These are phyloP conservation scores for Myathropa florea DNA, from an alignment of 2,888 invertebrate species.

Conservation along the genomic window DNA sequence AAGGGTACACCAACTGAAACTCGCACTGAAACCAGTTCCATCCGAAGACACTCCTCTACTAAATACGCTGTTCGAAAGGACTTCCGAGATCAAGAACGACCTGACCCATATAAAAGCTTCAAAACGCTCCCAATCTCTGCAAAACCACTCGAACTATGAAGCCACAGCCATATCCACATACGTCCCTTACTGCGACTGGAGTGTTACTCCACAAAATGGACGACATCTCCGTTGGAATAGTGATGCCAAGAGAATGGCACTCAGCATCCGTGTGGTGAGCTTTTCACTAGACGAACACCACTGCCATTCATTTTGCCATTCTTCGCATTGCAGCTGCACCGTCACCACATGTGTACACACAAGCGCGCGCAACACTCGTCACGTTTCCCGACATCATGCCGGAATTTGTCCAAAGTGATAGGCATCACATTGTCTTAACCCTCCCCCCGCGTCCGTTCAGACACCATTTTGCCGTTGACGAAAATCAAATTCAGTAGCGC, in stretches of 20 bases:
- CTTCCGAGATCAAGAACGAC: too few species aligned
- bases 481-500: conserved; percentile 68
- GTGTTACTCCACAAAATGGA: neutral
- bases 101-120: too few species aligned
- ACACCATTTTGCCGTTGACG: conserved; percentile 41
- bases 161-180: neutral
- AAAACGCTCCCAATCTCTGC: neutral
- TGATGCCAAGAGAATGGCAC: neutral
- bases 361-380: conserved; percentile 64
- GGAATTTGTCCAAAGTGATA: conserved; percentile 71
- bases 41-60: too few species aligned
- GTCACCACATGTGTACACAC: conserved; percentile 51
- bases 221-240: neutral
- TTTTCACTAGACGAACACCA: conserved; percentile 17
- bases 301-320: conserved; percentile 51
- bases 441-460: conserved; percentile 24
- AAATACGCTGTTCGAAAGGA: too few species aligned
- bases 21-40: too few species aligned
- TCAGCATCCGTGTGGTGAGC: neutral
- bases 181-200: neutral
- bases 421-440: conserved; percentile 69
- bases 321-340: conserved; percentile 60
- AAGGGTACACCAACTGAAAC: too few species aligned
- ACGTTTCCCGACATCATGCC: conserved; percentile 71
- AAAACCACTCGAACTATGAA: neutral